Conservation (phyloP, 2,888 invertebrate species). For the Danaus chrysippus region DNA sequence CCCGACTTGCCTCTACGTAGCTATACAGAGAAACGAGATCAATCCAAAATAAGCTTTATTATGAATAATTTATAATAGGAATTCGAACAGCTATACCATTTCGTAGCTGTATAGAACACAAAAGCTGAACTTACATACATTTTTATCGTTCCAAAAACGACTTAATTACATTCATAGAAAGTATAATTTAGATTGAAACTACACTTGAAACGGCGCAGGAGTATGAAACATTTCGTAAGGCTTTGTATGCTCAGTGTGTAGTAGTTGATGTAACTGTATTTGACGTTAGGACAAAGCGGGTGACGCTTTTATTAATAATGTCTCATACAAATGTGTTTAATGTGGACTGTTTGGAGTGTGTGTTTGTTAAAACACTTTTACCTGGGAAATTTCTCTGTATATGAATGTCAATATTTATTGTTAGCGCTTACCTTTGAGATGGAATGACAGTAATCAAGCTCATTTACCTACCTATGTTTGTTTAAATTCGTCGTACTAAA, state of each 20-base stretch:
- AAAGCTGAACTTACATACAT: conserved; percentile 11
- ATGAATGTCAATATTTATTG: conserved; percentile 4
- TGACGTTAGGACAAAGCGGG: conserved; percentile 58
- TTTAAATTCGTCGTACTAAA: background rate
- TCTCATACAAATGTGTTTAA: conserved; percentile 36
- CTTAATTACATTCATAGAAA: conserved; percentile 13
- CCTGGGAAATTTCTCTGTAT: conserved; percentile 11
- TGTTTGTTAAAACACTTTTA: conserved; percentile 45
- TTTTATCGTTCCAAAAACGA: conserved; percentile 13
- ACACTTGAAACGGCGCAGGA: conserved; percentile 19
- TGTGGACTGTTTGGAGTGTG: conserved; percentile 34
- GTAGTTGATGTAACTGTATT: conserved; percentile 57
- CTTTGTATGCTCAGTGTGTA: conserved; percentile 42
- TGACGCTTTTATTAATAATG: conserved; percentile 64
- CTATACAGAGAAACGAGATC: conserved; percentile 20
- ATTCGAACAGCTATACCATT: conserved; percentile 13
- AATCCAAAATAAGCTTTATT: conserved; percentile 41
- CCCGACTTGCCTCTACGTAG: conserved; percentile 50
- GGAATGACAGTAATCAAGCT: background rate
- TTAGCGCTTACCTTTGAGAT: conserved; percentile 6
- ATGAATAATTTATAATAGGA: conserved; percentile 20
- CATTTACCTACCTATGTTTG: background rate
- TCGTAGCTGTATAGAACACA: conserved; percentile 17
- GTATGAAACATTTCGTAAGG: conserved; percentile 60
- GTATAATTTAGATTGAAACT: conserved; percentile 9